Evolutionary conservation across 2,797 vertebrate species (phyloP).

Genomic region (Chelon auratus): DNA sequence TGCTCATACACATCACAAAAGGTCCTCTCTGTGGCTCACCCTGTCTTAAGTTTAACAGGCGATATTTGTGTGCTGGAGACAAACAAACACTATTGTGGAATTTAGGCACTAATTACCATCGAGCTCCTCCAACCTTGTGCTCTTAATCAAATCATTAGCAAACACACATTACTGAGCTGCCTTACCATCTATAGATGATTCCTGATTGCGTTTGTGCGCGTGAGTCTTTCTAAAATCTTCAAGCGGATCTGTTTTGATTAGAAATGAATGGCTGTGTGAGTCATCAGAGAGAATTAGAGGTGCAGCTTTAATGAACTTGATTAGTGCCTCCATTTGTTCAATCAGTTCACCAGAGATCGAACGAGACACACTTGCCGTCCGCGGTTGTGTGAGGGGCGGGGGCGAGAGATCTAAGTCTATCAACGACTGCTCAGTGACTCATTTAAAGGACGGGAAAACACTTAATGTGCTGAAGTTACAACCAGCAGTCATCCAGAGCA

Average conservation of each 20-base stretch:
- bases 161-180: slow-evolving; percentile 44
- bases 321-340: slow-evolving; percentile 61
- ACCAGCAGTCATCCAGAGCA: slow-evolving; percentile 13
- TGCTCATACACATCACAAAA: slow-evolving; percentile 6
- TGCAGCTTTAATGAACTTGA: slow-evolving; percentile 60
- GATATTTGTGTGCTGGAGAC: slow-evolving; percentile 16
- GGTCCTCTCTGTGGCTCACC: neutral
- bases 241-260: slow-evolving; percentile 65
- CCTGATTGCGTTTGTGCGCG: slow-evolving; percentile 43
- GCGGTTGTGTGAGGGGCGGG: slow-evolving; percentile 16
- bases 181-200: slow-evolving; percentile 41
- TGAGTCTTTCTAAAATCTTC: slow-evolving; percentile 38
- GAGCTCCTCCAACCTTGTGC: slow-evolving; percentile 46
- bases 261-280: slow-evolving; percentile 53
- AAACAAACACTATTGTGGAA: slow-evolving; percentile 54
- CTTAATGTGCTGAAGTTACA: slow-evolving; percentile 28
- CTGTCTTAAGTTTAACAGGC: slow-evolving; percentile 18
- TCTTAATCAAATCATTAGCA: slow-evolving; percentile 60
- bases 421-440: neutral
- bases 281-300: slow-evolving; percentile 49
- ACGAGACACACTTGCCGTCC: slow-evolving; percentile 26
- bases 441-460: slow-evolving; percentile 27
- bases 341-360: slow-evolving; percentile 52
- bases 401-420: slow-evolving; percentile 2
- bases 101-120: slow-evolving; percentile 53